These are phyloP conservation scores for Microvelia longipes DNA, from an alignment of 1,140 invertebrate species.

Conservation along the genomic window DNA sequence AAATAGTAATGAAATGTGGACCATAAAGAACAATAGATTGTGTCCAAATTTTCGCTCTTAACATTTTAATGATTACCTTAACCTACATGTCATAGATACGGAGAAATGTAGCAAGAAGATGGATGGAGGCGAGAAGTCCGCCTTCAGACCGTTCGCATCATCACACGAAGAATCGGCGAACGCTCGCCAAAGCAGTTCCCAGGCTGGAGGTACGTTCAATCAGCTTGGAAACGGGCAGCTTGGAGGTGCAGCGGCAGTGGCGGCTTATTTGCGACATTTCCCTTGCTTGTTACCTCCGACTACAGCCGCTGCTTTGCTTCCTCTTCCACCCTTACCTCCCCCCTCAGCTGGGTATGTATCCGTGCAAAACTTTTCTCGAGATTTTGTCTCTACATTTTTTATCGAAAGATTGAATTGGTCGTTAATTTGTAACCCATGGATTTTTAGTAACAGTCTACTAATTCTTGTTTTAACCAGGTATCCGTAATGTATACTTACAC, in stretches of 20 bases:
- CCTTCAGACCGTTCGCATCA: too few species aligned
- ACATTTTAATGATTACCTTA: too few species aligned
- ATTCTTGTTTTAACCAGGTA: neutral
- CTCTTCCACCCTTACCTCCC: neutral
- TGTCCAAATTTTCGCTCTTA: too few species aligned
- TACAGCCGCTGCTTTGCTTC: neutral
- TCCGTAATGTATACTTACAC: neutral
- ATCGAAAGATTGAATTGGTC: too few species aligned
- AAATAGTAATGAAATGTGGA: neutral
- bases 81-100: too few species aligned
- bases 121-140: neutral
- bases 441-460: neutral
- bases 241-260: neutral
- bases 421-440: neutral
- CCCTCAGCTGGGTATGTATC: neutral
- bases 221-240: too few species aligned
- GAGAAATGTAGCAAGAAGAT: too few species aligned
- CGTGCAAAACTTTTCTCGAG: neutral
- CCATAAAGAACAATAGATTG: neutral
- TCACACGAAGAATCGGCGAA: too few species aligned
- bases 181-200: too few species aligned
- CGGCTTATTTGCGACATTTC: neutral
- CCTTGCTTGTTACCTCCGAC: neutral
- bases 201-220: too few species aligned
- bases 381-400: too few species aligned